Evolutionary conservation across 2,888 invertebrate genomes (phyloP).

Genomic region (Litoditis marina): DNA sequence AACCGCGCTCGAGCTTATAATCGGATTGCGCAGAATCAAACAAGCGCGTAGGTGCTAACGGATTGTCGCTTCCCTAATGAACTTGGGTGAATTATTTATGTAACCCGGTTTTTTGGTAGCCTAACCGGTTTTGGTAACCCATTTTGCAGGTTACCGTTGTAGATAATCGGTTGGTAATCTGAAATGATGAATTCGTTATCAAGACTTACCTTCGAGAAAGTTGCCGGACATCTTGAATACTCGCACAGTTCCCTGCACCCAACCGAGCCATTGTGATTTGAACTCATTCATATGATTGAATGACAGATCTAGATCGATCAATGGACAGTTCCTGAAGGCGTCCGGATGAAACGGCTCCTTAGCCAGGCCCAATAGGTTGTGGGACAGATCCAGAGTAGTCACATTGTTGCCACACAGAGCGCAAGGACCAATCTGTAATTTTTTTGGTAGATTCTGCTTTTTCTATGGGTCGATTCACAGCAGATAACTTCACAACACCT

Average conservation of each 20-base stretch:
- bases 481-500: no score
- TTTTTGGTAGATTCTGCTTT: background rate
- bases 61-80: background rate
- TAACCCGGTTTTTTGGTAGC: background rate
- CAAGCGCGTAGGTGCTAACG: no score
- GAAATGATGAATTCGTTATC: no score
- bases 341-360: constrained; percentile 44
- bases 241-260: constrained; percentile 42
- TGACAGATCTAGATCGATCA: constrained; percentile 68
- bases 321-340: constrained; percentile 62
- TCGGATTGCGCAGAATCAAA: no score
- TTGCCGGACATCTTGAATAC: constrained; percentile 51
- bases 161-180: no score
- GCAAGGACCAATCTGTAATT: constrained; percentile 33
- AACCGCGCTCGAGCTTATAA: no score
- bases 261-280: constrained; percentile 61
- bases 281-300: constrained; percentile 67
- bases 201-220: constrained; percentile 29
- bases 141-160: no score
- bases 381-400: constrained; percentile 43
- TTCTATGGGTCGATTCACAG: no score
- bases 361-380: constrained; percentile 52
- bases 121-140: no score
- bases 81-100: no score
- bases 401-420: constrained; percentile 58